Evolutionary conservation across 2,888 invertebrate species (phyloP), one percentile per base, ranked within the genome.

Genomic region (Sthenelais limicola): DNA sequence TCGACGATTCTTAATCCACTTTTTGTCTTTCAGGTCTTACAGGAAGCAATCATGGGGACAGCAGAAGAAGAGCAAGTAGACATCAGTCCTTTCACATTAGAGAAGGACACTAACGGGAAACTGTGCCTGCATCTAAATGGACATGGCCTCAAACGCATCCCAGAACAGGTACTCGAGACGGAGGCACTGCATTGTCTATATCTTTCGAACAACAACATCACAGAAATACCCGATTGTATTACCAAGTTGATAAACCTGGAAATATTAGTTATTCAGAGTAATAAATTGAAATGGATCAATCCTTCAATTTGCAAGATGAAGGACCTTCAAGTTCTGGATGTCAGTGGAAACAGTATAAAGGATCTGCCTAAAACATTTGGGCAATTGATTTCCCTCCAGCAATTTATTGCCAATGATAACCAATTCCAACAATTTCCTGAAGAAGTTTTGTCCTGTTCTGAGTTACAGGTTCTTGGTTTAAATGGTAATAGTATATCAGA

Each of bases 321-420:
- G 15, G 78, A 80, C 9, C 71, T 83, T 3, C 76, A 80, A 71
- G 70, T 82, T 7, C 74, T 86, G 18, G 84, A 85, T 67, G 58
- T 84, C 5, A 83, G 84, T 9, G 81, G 82, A 33, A 86, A 86
- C 72, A 80, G 82, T 43, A 77, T 86, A n/a, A 72, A 72, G 3
- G 78, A 77, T 18, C 71, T 85, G 18, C 79, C 83, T 0, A 71
- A 77, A 2, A 83, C 82, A 52, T 73, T 85, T 32, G 74, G 78
- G 18, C 75, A 79, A 21, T 76, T 83, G 32, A 69, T 70, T 15
- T 74, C 12, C 18, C 75, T 85, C 43, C 81, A 73, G 15, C 82
- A 84, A 54, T 75, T 85, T 12, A 62, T 82, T 0, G 77, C 78
- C 3, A 81, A 78, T 70, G 79, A 82, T 4, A 85, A 85, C 74